Percentiles rank a stretch among this genome's conserved stretches.
These are phyloP conservation scores for Argyrosomus japonicus DNA, from an alignment of 2,113 vertebrate genomes.

Conservation along the genomic window DNA sequence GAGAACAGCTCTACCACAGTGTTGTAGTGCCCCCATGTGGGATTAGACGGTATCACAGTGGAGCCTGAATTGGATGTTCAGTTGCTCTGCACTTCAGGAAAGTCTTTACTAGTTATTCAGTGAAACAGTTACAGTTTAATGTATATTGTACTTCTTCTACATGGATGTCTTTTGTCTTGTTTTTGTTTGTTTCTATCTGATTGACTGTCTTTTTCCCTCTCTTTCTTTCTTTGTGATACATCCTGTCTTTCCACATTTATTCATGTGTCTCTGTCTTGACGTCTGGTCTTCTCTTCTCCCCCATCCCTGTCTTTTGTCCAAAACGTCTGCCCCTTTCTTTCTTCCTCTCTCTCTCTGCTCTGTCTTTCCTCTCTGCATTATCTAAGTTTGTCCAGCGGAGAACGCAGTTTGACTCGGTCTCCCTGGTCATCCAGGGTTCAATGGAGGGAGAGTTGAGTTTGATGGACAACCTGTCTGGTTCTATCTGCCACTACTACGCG, in stretches of 20 bases:
- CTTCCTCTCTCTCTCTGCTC: accelerated
- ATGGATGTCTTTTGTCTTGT: slow-evolving; percentile 23
- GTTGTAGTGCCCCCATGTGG: slow-evolving; percentile 75
- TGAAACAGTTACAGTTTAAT: neutral
- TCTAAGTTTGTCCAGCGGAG: slow-evolving; percentile 88
- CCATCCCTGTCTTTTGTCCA: slow-evolving; percentile 13
- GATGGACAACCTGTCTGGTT: slow-evolving; percentile 99
- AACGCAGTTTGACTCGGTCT: slow-evolving; percentile 98
- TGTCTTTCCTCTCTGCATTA: slow-evolving; percentile 60
- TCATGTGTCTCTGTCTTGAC: slow-evolving; percentile 44
- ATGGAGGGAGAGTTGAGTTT: slow-evolving; percentile 97
- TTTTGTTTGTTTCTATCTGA: slow-evolving; percentile 67
- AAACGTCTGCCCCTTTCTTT: slow-evolving; percentile 17
- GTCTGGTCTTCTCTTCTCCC: slow-evolving; percentile 18
- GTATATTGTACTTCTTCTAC: neutral
- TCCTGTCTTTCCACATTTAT: slow-evolving; percentile 36
- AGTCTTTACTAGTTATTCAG: neutral
- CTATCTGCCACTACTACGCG: slow-evolving; percentile 95
- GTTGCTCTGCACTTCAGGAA: neutral
- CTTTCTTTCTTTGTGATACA: slow-evolving; percentile 36
- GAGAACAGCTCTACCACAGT: slow-evolving; percentile 37
- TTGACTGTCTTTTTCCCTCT: slow-evolving; percentile 9
- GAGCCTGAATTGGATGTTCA: neutral
- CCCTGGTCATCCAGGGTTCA: slow-evolving; percentile 98
- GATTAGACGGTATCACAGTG: neutral